phyloP scores from a whole-genome alignment of 2,888 invertebrate species.

The Gerosis bhagava region DNA sequence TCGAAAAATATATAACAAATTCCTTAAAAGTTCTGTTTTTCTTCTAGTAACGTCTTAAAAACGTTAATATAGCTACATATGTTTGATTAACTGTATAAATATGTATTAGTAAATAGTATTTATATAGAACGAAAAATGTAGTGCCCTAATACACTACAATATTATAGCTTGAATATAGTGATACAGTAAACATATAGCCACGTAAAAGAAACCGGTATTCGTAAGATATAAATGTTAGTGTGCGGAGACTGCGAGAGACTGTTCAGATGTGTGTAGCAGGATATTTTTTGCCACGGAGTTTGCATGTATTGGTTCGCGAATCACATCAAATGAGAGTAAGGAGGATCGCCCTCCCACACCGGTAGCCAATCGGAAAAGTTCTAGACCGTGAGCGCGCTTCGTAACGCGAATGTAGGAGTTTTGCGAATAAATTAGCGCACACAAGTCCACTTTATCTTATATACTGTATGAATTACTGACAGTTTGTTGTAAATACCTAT shows the following conservation, averaged over 20 bases:
- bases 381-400: conserved; percentile 51
- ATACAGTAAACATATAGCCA: conserved; percentile 25
- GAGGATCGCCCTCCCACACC: conserved; percentile 77
- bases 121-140: no score
- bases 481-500: conserved; percentile 14
- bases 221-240: no score
- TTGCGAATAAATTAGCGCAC: conserved; percentile 72
- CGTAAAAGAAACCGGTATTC: conserved; percentile 15
- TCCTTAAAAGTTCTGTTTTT: no score
- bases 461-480: neutral
- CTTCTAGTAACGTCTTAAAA: no score
- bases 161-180: no score
- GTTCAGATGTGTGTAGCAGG: conserved; percentile 48
- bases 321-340: conserved; percentile 75
- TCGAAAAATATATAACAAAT: no score
- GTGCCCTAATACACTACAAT: no score
- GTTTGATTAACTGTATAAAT: no score
- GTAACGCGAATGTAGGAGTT: conserved; percentile 48
- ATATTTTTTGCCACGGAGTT: conserved; percentile 57
- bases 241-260: no score
- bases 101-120: no score
- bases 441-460: conserved; percentile 31
- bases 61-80: no score
- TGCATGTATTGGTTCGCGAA: conserved; percentile 66
- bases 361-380: conserved; percentile 64